A percentile compares a stretch with the other conserved stretches of the same genome.
Evolutionary conservation across 2,888 invertebrate species (phyloP).

Genomic region (Mythimna albipuncta): DNA sequence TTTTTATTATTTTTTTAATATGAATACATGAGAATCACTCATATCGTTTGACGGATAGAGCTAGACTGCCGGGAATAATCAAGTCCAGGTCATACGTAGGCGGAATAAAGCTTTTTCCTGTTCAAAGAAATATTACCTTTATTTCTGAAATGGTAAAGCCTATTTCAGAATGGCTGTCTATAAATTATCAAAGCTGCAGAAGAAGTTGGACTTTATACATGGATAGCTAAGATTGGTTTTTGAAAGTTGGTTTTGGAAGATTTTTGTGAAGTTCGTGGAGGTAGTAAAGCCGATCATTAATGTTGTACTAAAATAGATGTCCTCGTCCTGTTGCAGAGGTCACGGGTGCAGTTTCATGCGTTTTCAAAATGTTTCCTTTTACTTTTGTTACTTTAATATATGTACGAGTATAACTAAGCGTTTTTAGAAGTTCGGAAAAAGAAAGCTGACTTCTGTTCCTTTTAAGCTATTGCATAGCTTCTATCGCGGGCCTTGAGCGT

Average conservation of each 20-base stretch:
- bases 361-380: neutral
- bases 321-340: neutral
- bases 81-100: conserved; percentile 5
- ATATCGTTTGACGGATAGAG: neutral
- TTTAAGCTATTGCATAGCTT: no score
- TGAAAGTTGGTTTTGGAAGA: neutral
- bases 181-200: neutral
- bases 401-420: no score
- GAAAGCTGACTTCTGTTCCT: no score
- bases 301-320: conserved; percentile 8
- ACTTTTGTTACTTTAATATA: no score
- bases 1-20: no score
- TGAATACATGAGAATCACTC: neutral
- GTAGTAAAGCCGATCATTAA: conserved; percentile 29
- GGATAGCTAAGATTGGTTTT: accelerated
- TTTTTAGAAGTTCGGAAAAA: no score
- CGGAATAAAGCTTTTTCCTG: neutral
- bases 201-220: neutral
- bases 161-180: neutral
- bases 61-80: conserved; percentile 29
- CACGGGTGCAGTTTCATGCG: neutral
- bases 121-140: conserved; percentile 9
- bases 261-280: conserved; percentile 4
- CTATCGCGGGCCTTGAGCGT: no score
- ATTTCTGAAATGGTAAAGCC: accelerated